Conservation (phyloP, 2,888 invertebrate genomes). For the Galeopsomyia nigrocyanea region DNA sequence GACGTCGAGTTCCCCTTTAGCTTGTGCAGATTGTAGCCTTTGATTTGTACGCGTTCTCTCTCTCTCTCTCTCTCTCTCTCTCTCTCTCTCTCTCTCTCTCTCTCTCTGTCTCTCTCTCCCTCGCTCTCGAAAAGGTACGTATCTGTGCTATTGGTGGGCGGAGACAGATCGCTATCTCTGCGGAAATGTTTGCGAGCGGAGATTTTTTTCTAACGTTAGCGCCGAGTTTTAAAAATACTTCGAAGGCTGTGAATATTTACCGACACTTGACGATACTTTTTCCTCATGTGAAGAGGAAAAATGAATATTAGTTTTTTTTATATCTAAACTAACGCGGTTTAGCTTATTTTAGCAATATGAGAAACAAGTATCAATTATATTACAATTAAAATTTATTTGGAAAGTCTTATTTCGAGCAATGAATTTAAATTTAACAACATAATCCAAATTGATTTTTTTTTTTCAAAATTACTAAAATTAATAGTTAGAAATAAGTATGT, state of each 20-base stretch:
- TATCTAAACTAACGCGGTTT: too few species aligned
- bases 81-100: not conserved
- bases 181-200: not conserved
- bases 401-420: too few species aligned
- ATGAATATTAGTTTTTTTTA: too few species aligned
- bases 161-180: not conserved
- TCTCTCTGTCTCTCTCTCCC: not conserved
- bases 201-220: not conserved
- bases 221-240: not conserved
- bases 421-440: too few species aligned
- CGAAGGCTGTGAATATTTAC: too few species aligned
- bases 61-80: not conserved
- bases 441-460: too few species aligned
- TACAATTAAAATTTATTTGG: too few species aligned
- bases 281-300: not conserved
- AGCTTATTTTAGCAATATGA: too few species aligned
- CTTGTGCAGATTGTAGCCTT: constrained; percentile 19
- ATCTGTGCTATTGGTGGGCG: not conserved
- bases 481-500: too few species aligned
- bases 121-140: not conserved
- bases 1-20: constrained; percentile 31
- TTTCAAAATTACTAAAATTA: too few species aligned
- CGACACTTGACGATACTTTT: constrained; percentile 18
- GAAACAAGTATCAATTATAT: too few species aligned
- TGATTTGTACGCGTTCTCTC: constrained; percentile 15